These are phyloP conservation scores for Amyelois transitella DNA, from an alignment of 1,140 invertebrate species.

Conservation along the genomic window DNA sequence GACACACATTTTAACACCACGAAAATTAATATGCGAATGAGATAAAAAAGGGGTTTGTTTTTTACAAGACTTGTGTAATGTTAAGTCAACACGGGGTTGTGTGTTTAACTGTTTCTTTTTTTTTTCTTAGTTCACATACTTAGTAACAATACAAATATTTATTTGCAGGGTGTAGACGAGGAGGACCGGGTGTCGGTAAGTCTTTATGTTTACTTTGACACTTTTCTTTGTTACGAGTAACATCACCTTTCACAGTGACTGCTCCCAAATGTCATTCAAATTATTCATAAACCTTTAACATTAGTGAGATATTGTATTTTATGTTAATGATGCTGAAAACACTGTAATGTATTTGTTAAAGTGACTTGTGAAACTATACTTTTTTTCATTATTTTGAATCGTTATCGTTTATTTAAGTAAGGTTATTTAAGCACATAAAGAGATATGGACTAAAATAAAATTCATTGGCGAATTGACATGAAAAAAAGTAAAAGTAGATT, in stretches of 20 bases:
- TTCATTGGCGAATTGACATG: no score
- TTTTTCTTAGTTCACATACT: background rate
- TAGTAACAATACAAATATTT: conserved; percentile 41
- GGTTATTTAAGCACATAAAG: no score
- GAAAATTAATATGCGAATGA: conserved; percentile 4
- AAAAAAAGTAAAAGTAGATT: no score
- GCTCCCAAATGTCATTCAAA: background rate
- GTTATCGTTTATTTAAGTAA: no score
- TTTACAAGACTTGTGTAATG: background rate
- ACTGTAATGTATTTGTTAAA: background rate
- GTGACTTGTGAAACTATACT: background rate
- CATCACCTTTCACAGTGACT: background rate
- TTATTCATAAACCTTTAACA: background rate
- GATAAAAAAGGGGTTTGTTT: conserved; percentile 1
- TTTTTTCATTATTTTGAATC: background rate
- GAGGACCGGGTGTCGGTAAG: conserved; percentile 82
- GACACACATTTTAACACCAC: conserved; percentile 4
- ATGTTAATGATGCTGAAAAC: background rate
- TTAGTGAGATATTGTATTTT: background rate
- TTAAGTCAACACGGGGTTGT: background rate
- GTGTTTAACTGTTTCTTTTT: background rate
- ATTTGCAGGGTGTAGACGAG: conserved; percentile 79
- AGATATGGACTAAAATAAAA: no score
- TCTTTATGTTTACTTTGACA: conserved; percentile 12
- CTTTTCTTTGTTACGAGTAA: background rate